Evolutionary conservation across 2,797 vertebrate genomes (phyloP).

Genomic region (Lepidocolaptes lacrymiger): DNA sequence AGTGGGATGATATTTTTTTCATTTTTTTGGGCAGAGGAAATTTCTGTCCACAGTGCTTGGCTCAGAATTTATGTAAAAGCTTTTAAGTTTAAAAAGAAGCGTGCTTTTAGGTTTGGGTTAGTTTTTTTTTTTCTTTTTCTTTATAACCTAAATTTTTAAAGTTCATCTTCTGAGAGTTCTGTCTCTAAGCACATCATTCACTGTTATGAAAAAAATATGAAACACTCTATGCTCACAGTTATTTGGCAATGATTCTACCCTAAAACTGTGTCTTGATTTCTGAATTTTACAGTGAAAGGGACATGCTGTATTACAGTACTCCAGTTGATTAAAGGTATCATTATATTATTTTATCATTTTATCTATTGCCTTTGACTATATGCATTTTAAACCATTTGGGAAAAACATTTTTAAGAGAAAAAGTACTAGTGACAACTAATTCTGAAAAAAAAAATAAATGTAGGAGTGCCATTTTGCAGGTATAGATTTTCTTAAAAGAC

Average conservation of each 20-base stretch:
- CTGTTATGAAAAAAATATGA: not conserved
- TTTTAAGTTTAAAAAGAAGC: not conserved
- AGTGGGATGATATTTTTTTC: not conserved
- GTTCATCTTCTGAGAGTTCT: not conserved
- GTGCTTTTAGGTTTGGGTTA: not conserved
- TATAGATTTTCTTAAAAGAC: not conserved
- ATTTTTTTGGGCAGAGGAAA: not conserved
- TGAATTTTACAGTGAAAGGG: not conserved
- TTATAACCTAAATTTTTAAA: not conserved
- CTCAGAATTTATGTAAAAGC: not conserved
- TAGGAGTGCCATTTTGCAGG: not conserved
- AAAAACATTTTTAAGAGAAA: not conserved
- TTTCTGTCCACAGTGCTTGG: not conserved
- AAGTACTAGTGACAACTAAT: not conserved
- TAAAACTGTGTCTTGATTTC: not conserved
- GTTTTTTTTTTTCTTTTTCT: not conserved
- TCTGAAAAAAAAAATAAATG: not conserved
- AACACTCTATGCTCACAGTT: not conserved
- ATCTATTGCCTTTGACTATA: not conserved
- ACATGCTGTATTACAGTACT: not conserved
- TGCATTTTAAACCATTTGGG: not conserved
- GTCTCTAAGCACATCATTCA: not conserved
- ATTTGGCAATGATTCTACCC: not conserved
- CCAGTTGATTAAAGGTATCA: not conserved
- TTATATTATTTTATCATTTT: not conserved